Base-by-base conservation (phyloP, 2,113 vertebrate genomes). In the Gadus chalcogrammus region DNA sequence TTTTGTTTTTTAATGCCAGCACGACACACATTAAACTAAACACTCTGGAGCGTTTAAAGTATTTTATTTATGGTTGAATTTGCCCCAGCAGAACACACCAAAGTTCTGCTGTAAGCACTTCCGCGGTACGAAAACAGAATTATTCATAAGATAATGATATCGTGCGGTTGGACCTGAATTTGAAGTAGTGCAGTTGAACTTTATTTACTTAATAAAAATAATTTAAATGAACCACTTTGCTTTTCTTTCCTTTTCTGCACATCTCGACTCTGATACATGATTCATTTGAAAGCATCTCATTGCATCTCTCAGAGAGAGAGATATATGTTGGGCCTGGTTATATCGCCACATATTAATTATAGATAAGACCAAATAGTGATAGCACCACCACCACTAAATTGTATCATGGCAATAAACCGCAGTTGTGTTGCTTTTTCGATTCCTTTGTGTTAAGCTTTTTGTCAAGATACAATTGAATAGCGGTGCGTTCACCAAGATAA, bases 101-200 rank as follows among this genome's bases (percentile, higher is more conserved):
- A 87, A 90, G 78, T 86, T 90, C 77, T 72, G 70, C 79, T 83
- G 83, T 87, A 88, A 90, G 86, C 88, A 84, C 76, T 88, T 91
- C 48, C 76, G 71, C 71, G 8, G 71, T 79, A 75, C 77, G 79
- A 80, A 91, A 90, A 90, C 81, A 74, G 82, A 90, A 89, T 91
- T 90, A 92, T 92, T 91, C 85, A 90, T 89, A 73, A 63, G 79
- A 82, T 87, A 88, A 85, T 71, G 81, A 87, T 88, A 90, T 89
- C 78, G 89, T 88, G 90, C 89, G 88, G 79, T 58, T 68, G 81
- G 62, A 75, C 90, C 88, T 88, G 71, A 91, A 88, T 87, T 87
- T 86, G 84, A 86, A 83, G 79, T 84, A 72, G 3, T 72, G 72
- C 68, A 84, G 87, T 85, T 86, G 78, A 88, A 86, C 85, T 89